Conservation (phyloP, 2,113 vertebrate species). For the Nibea albiflora region DNA sequence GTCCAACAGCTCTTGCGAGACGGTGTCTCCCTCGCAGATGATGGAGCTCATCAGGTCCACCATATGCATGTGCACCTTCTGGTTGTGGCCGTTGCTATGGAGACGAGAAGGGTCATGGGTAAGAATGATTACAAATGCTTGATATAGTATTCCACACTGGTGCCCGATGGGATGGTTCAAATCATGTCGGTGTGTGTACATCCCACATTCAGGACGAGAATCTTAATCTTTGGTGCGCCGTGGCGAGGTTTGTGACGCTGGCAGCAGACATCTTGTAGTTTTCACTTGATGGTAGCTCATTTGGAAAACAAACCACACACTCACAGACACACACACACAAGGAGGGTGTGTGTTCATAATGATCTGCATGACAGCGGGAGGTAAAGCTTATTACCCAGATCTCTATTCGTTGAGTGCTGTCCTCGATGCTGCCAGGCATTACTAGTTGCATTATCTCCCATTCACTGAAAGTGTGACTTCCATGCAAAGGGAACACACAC, state of each 20-base stretch:
- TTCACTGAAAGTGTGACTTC: conserved; percentile 29
- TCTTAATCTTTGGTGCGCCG: not conserved
- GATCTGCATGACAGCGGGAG: conserved; percentile 37
- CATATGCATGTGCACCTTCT: conserved; percentile 99
- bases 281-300: not conserved
- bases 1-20: conserved; percentile 98
- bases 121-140: not conserved
- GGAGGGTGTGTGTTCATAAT: conserved; percentile 26
- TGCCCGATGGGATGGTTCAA: not conserved
- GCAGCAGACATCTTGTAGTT: conserved; percentile 1
- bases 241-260: not conserved
- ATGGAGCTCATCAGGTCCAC: conserved; percentile 99
- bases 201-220: not conserved
- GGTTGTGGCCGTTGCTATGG: conserved; percentile 97
- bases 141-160: not conserved
- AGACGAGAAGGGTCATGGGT: conserved; percentile 43
- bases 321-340: not conserved
- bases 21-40: conserved; percentile 97
- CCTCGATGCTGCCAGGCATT: conserved; percentile 28
- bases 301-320: conserved; percentile 25
- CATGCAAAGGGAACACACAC: not conserved
- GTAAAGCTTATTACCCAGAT: conserved; percentile 51
- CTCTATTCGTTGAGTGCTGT: conserved; percentile 17
- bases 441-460: conserved; percentile 49
- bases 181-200: not conserved